phyloP scores from a whole-genome alignment of 2,113 vertebrate genomes.

The Cavia porcellus region DNA sequence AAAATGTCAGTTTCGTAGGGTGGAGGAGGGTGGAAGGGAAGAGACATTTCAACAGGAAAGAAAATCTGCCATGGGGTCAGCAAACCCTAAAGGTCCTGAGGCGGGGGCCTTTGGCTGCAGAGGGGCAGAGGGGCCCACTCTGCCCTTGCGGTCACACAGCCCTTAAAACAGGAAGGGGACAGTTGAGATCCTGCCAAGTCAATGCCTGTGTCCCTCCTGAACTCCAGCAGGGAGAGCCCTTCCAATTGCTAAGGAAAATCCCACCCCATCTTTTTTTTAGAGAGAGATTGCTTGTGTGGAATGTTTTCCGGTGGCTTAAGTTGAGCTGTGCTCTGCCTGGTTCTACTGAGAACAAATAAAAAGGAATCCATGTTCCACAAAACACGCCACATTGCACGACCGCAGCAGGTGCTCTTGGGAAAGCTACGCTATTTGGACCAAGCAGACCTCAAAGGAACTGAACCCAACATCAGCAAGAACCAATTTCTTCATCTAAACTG shows the following conservation, averaged over 20 bases:
- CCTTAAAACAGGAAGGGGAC: not conserved
- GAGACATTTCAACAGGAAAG: not conserved
- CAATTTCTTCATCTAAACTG: constrained; percentile 5
- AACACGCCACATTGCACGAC: not conserved
- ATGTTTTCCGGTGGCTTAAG: not conserved
- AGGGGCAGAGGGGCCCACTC: not conserved
- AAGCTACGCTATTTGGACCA: not conserved
- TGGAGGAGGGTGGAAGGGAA: not conserved
- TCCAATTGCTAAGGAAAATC: not conserved
- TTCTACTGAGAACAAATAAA: not conserved
- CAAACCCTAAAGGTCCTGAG: not conserved
- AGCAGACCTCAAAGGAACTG: not conserved
- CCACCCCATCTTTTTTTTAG: not conserved
- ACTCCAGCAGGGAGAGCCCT: not conserved
- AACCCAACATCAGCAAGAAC: not conserved
- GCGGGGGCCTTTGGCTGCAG: not conserved
- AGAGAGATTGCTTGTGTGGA: not conserved
- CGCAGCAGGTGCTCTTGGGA: not conserved
- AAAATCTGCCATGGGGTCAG: not conserved
- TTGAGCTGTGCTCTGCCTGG: not conserved
- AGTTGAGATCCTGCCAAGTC: not conserved
- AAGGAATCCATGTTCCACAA: not conserved
- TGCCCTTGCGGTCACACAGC: not conserved
- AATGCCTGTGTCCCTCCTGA: not conserved
- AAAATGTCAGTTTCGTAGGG: not conserved